Evolutionary conservation across 2,888 invertebrate species (phyloP), one percentile per base, ranked within the genome.

Genomic region (Lasius fuliginosus): DNA sequence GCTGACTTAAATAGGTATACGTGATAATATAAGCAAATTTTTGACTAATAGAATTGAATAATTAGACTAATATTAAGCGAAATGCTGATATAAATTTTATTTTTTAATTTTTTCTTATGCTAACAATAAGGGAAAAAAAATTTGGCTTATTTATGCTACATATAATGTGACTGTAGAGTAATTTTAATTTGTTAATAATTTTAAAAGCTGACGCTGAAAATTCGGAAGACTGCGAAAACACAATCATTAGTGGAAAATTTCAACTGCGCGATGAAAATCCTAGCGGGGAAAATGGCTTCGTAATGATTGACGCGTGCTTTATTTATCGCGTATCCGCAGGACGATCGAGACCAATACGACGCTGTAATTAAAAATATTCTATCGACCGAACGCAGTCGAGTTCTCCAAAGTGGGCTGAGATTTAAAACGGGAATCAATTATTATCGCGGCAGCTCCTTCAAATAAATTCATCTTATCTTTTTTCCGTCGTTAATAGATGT

Each of bases 331-430:
- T 49, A 42, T 64, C 64, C 46, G 58, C 4, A 62, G 85, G 85
- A 85, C 88, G 81, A 84, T 84, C 84, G 85, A 85, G 60, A 88
- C 89, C 89, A 90, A 90, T 87, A 87, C 86, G 87, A 8, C n/a
- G 83, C 73, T 86, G 79, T 92, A 92, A 93, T 92, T 93, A 92
- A 92, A 93, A 92, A 91, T 91, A 92, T 91, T 90, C 90, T 90
- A 92, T 92, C 90, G 89, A 86, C 88, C 87, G 69, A 86, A 23
- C 65, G 46, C 82, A 60, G 79, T 83, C 69, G 74, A 79, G 71
- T 40, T 23, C 60, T 60, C 36, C 68, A 53, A 27, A 56, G 53
- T n/a, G 67, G 30, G 3, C 6, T 71, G 18, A 60, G 56, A 69
- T 64, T 75, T 58, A 73, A 83, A 85, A 74, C 73, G 76, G n/a